Base-by-base conservation (phyloP, 2,113 vertebrate species). In the Vidua macroura region DNA sequence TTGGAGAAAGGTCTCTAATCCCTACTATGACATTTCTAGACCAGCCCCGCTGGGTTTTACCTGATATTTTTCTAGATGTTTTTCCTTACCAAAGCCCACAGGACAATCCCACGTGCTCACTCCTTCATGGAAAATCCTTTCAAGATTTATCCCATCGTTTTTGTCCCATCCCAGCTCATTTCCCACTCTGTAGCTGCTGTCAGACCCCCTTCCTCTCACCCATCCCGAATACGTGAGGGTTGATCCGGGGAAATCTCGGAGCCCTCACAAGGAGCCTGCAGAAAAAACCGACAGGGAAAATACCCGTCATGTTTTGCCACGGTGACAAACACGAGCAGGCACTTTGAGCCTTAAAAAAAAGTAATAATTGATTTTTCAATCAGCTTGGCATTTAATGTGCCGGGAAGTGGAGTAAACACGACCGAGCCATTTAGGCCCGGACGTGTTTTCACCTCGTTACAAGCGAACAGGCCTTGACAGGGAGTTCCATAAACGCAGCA, bases 281-380 rank as follows among this genome's bases (percentile, higher is more conserved):
- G 35, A 15, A 51, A 64, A 59, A 72, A 31, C 80, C 43, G 64
- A 10, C 72, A n/a, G 81, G 35, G 41, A 48, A 79, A 77, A 76
- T 33, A 91, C 78, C 72, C 37, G 1, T 70, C 48, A 0, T 8
- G 25, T 86, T 92, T 90, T 83, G 48, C 67, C 64, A 31, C 77
- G 9, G 48, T 43, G 81, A 52, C 62, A 93, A 84, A 64, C 60
- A 79, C 0, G 7, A 17, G n/a, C 80, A 39, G 60, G 74, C 78
- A 30, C 30, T 90, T 79, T 4, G 33, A 91, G 83, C 93, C 63
- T 95, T 74, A 59, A 86, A 86, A 86, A 86, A 88, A 81, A 73
- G 53, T 7, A 69, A 64, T 58, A 78, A 95, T 94, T 92, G 96
- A 96, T 96, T 96, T 97, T 96, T 87, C 96, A 82, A 41, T 96